Evolutionary conservation across 1,140 invertebrate genomes (phyloP).

Genomic region (Bombus waltoni): DNA sequence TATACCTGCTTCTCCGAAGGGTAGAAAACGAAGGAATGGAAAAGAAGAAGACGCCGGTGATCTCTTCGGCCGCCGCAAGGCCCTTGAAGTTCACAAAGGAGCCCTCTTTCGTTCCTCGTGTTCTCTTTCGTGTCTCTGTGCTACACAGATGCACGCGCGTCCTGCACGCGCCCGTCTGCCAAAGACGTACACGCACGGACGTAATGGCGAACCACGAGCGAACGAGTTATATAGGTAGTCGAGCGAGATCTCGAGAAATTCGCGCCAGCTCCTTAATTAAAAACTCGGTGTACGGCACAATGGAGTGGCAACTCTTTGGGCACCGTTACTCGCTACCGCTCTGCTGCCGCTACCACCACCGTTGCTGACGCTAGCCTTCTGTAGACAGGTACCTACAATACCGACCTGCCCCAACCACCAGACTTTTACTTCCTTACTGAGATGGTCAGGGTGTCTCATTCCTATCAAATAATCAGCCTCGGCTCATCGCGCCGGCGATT

Average conservation of each 20-base stretch:
- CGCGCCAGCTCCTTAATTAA: slow-evolving; percentile 73
- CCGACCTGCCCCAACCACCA: slow-evolving; percentile 43
- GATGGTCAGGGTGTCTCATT: slow-evolving; percentile 15
- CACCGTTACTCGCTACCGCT: neutral
- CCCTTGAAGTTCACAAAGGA: slow-evolving; percentile 68
- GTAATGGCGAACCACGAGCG: neutral
- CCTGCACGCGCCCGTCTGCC: neutral
- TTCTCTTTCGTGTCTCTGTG: slow-evolving; percentile 10
- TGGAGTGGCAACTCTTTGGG: slow-evolving; percentile 76
- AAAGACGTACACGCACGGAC: slow-evolving; percentile 18
- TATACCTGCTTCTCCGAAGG: slow-evolving; percentile 59
- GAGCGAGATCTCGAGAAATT: slow-evolving; percentile 68
- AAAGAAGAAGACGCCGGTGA: slow-evolving; percentile 48
- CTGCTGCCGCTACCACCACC: slow-evolving; percentile 1
- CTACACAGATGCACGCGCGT: slow-evolving; percentile 17
- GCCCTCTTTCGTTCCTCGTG: neutral
- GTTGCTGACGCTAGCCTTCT: slow-evolving; percentile 30
- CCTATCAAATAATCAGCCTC: neutral
- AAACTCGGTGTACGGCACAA: slow-evolving; percentile 74
- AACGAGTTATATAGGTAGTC: slow-evolving; percentile 26
- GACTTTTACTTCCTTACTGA: slow-evolving; percentile 30
- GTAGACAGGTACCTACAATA: slow-evolving; percentile 51
- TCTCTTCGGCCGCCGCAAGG: slow-evolving; percentile 54
- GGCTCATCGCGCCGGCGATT: too few species aligned
- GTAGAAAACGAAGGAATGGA: slow-evolving; percentile 40